phyloP scores from a whole-genome alignment of 2,888 invertebrate genomes.

The Pseudanteris insignis region DNA sequence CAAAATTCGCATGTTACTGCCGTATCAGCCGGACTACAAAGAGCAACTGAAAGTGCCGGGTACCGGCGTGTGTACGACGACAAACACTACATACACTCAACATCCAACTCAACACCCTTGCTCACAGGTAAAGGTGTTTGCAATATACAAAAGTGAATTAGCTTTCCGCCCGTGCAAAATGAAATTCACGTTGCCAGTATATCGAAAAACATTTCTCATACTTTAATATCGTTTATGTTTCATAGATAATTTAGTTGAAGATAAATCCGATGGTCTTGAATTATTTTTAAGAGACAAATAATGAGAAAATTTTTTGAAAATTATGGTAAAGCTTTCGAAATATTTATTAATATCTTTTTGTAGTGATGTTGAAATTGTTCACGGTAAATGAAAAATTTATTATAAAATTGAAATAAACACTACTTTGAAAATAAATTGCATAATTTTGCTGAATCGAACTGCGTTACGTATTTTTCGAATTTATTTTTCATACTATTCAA shows the following conservation, averaged over 20 bases:
- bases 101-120: constrained; percentile 71
- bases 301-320: too few relatives aligned
- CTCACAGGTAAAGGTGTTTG: constrained; percentile 70
- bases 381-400: too few relatives aligned
- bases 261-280: too few relatives aligned
- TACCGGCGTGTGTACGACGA: constrained; percentile 75
- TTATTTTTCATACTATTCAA: too few relatives aligned
- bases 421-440: too few relatives aligned
- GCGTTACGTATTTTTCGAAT: too few relatives aligned
- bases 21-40: constrained; percentile 92
- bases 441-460: too few relatives aligned
- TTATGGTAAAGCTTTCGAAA: too few relatives aligned
- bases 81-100: constrained; percentile 70
- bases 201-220: constrained; percentile 4
- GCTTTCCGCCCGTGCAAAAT: constrained; percentile 15
- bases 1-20: constrained; percentile 90
- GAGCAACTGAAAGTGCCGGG: constrained; percentile 86
- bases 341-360: too few relatives aligned
- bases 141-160: constrained; percentile 11
- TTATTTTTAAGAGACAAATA: too few relatives aligned
- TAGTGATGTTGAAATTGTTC: too few relatives aligned
- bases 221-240: not conserved
- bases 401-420: too few relatives aligned
- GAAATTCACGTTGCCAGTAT: constrained; percentile 12
- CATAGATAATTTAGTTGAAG: constrained; percentile 14